These are phyloP conservation scores for Clarias platycephalus DNA, from an alignment of 2,797 vertebrate genomes.

Conservation along the genomic window DNA sequence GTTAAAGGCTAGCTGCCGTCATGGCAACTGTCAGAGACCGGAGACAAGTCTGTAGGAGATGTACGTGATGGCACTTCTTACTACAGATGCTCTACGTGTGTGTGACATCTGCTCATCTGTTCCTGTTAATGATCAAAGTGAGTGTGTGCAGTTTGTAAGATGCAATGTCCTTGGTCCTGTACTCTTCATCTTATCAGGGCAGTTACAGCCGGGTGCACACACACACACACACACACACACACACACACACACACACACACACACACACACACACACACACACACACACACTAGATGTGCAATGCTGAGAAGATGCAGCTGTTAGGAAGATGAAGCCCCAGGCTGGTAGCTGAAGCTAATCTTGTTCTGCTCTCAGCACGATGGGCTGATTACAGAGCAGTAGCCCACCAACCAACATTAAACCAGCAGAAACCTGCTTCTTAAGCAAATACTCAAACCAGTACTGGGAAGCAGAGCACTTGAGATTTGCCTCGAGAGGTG, in stretches of 20 bases:
- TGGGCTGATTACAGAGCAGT: constrained; percentile 24
- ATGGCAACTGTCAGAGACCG: background rate
- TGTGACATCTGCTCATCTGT: constrained; percentile 41
- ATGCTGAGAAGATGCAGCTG: constrained; percentile 35
- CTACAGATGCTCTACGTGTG: background rate
- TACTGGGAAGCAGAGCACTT: background rate
- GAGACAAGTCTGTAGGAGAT: constrained; percentile 43
- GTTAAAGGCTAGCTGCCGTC: background rate
- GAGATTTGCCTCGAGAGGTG: constrained; percentile 4
- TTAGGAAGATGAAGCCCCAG: constrained; percentile 25
- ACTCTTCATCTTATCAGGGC: constrained; percentile 20
- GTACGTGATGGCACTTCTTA: constrained; percentile 56
- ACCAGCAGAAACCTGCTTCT: constrained; percentile 35
- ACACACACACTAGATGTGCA: background rate
- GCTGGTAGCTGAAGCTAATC: constrained; percentile 35
- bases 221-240: background rate
- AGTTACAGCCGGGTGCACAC: constrained; percentile 24
- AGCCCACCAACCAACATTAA: constrained; percentile 18
- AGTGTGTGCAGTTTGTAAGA: constrained; percentile 53
- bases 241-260: background rate
- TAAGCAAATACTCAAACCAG: constrained; percentile 5
- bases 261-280: constrained; percentile 1
- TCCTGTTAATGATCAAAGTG: constrained; percentile 20
- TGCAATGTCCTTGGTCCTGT: constrained; percentile 51
- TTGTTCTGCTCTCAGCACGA: constrained; percentile 24